Base-by-base conservation (phyloP, 2,888 invertebrate species). In the Xiphydria camelus region DNA sequence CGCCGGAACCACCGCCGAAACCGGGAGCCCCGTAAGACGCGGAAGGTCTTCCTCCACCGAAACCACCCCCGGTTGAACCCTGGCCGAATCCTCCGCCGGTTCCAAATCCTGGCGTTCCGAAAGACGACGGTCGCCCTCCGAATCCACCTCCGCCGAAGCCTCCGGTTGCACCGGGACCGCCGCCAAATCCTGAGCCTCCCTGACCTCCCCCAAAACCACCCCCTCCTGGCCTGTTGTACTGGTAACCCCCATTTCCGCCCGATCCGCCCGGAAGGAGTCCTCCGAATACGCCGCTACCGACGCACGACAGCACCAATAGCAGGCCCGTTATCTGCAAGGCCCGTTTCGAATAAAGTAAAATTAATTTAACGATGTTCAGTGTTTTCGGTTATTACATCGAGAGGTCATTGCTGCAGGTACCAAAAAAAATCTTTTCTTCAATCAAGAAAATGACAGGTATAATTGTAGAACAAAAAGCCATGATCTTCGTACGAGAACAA, bases 151-250 rank as follows among this genome's bases (percentile, higher is more conserved):
- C 45, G 31, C 54, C 54, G 17, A 36, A 38, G 23, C 29, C 45
- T 21, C 41, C 42, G 20, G 34, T 18, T 33, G 29, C 22, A 12
- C 36, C 34, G 35, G 14, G 14, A 26, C 35, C 29, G 12, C 36
- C 34, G 43, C 14, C 14, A 26, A 44, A 14, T 38, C 43, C 39
- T 17, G 19, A 6, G 5, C 14, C 10, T 5, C 34, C 17, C 10
- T 10, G 10, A 17, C 34, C 34, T 7, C 19, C 34, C 5, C 12
- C 17, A n/a, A 33, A 19, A 10, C 54, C 58, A 34, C 55, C 57
- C 10, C 49, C 44, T 12, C 53, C 57, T 46, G 73, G 73, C 47
- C 73, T 57, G 49, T 66, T 70, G 53, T 73, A 73, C 49, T 69
- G 70, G 54, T 73, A 73, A 42, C 67, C 66, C 36, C 55, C 55